Percentiles rank a stretch among this genome's conserved stretches.
Evolutionary conservation across 2,113 vertebrate species (phyloP).

Genomic region (Microtus ochrogaster): DNA sequence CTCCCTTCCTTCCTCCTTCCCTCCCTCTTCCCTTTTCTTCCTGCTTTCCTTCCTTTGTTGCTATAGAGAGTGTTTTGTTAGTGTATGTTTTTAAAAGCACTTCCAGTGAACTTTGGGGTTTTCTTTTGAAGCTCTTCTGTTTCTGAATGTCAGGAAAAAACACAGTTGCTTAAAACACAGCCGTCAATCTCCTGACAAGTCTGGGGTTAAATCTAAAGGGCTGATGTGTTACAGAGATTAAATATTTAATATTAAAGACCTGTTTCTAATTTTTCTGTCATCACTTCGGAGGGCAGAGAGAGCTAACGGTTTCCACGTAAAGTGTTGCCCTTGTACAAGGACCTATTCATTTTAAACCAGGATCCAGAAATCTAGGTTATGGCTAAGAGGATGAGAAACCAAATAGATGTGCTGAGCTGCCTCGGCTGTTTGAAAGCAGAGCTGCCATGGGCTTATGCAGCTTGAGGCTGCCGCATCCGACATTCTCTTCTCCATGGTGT

Average conservation of each 20-base stretch:
- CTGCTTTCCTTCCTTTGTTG: neutral
- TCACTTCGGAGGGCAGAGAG: conserved; percentile 47
- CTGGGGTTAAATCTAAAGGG: conserved; percentile 71
- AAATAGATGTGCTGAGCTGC: conserved; percentile 16
- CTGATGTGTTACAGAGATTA: conserved; percentile 77
- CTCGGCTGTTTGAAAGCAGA: neutral
- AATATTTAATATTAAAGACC: conserved; percentile 78
- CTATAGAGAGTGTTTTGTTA: neutral
- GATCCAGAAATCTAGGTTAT: conserved; percentile 58
- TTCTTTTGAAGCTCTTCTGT: conserved; percentile 45
- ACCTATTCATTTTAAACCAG: conserved; percentile 36
- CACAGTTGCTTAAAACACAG: neutral
- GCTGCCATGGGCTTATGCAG: neutral
- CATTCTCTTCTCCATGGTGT: conserved; percentile 17
- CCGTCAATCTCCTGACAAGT: conserved; percentile 34
- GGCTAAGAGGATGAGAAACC: conserved; percentile 53
- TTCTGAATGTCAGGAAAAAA: conserved; percentile 45
- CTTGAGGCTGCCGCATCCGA: neutral
- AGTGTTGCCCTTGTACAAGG: conserved; percentile 44
- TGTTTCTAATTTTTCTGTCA: conserved; percentile 37
- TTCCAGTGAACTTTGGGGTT: conserved; percentile 25
- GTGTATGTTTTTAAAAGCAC: neutral
- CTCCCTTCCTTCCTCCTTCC: neutral
- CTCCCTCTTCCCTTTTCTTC: neutral
- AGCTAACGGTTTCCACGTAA: neutral